Evolutionary conservation across 2,888 invertebrate genomes (phyloP), one percentile per base, ranked within the genome.

Genomic region (Callinectes sapidus): DNA sequence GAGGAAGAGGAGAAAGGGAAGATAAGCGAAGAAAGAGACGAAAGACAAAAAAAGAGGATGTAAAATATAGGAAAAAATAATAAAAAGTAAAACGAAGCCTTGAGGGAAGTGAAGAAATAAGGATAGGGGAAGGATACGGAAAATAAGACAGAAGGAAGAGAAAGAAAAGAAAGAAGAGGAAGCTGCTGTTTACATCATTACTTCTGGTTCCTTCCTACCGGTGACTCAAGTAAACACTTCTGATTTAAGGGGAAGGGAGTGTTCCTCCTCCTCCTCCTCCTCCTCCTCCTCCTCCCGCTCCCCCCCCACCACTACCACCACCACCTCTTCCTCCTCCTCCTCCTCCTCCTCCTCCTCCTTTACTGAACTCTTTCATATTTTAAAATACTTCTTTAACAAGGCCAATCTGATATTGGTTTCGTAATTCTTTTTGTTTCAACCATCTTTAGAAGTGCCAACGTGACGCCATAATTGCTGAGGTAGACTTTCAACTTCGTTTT

Each of bases 211-310:
- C 81, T 35, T 35, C 35, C 81, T 35, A 35, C 35, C 81, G 16
- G 32, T 81, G 81, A 81, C 81, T 81, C 35, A 81, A 81, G 81
- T 81, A 81, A 81, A 81, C 81, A 81, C 71, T 81, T 81, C 81
- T 81, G 32, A 81, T 35, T 81, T 8, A 81, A 5, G 81, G 71
- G 32, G 28, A 35, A 32, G 32, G 16, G 14, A 35, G 35, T 81
- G 28, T 10, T 71, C 1, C 71, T 71, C 28, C 35, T 35, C 16
- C n/a, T 13, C 81, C 35, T 81, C 81, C 18, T 16, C 35, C 81
- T 32, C 35, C 2, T 32, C 35, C 35, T 81, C 32, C 35, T n/a
- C 35, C 13, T 32, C 32, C 81, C 35, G 0, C 32, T 16, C 77
- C 77, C 77, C 77, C 77, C 32, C 10, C 6, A 3, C 77, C 77